phyloP scores from a whole-genome alignment of 2,888 invertebrate genomes.

The Epirrhoe alternata region DNA sequence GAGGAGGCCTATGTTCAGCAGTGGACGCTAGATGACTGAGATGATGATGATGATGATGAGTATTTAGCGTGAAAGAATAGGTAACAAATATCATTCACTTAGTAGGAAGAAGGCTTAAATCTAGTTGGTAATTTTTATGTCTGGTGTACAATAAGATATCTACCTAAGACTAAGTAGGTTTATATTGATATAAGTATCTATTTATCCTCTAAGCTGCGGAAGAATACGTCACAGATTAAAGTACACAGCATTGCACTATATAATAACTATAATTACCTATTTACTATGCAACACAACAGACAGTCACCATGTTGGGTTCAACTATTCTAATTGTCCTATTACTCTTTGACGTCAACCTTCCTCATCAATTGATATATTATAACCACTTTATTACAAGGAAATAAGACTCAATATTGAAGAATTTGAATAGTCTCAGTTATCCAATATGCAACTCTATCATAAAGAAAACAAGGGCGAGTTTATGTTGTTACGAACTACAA shows the following conservation, averaged over 20 bases:
- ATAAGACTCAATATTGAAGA: not conserved
- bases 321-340: conserved; percentile 21
- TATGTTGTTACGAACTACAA: not conserved
- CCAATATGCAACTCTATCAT: conserved; percentile 14
- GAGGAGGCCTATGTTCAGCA: too few relatives aligned
- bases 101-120: too few relatives aligned
- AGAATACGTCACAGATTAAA: too few relatives aligned
- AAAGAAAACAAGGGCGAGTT: not conserved
- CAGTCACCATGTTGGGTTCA: conserved; percentile 13
- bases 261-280: conserved; percentile 16
- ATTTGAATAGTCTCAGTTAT: not conserved
- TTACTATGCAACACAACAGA: conserved; percentile 9
- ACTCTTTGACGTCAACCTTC: conserved; percentile 21
- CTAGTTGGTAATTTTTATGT: too few relatives aligned
- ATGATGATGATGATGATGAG: too few relatives aligned
- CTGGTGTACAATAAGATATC: too few relatives aligned
- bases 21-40: too few relatives aligned
- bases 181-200: too few relatives aligned
- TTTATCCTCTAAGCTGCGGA: too few relatives aligned
- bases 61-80: too few relatives aligned
- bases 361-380: not conserved
- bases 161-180: too few relatives aligned
- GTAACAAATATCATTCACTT: too few relatives aligned
- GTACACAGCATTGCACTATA: not conserved
- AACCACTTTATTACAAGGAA: not conserved